Evolutionary conservation across 2,113 vertebrate species (phyloP).

Genomic region (Dicerorhinus sumatrensis): DNA sequence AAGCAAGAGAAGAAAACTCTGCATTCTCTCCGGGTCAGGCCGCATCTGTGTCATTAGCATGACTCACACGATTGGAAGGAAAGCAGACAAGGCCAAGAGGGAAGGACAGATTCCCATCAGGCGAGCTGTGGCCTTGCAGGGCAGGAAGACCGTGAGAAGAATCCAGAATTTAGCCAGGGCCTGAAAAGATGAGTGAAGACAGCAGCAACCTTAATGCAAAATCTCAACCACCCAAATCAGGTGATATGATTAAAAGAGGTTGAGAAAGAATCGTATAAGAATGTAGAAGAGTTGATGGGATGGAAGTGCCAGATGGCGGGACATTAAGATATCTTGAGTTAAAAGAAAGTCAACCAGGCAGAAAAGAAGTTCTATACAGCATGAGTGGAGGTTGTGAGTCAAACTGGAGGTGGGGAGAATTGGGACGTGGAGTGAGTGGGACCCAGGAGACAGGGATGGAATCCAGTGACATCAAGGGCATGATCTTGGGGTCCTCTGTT

Average conservation of each 20-base stretch:
- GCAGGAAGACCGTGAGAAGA: fast-evolving
- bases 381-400: not conserved
- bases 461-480: not conserved
- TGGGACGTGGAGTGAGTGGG: not conserved
- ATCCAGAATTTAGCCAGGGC: not conserved
- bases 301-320: not conserved
- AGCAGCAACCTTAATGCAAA: not conserved
- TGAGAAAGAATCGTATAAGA: not conserved
- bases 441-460: not conserved
- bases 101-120: not conserved
- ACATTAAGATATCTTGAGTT: not conserved
- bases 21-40: fast-evolving
- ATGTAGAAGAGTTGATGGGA: not conserved
- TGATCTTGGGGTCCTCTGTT: not conserved
- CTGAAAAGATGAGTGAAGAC: not conserved
- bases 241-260: not conserved
- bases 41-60: not conserved
- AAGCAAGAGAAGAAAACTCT: not conserved
- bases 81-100: not conserved
- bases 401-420: not conserved
- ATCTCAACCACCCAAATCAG: not conserved
- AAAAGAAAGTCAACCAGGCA: not conserved
- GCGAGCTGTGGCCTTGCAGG: fast-evolving
- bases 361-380: not conserved
- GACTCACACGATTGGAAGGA: not conserved